phyloP scores from a whole-genome alignment of 2,888 invertebrate species.

The Cryptophagus acutangulus region DNA sequence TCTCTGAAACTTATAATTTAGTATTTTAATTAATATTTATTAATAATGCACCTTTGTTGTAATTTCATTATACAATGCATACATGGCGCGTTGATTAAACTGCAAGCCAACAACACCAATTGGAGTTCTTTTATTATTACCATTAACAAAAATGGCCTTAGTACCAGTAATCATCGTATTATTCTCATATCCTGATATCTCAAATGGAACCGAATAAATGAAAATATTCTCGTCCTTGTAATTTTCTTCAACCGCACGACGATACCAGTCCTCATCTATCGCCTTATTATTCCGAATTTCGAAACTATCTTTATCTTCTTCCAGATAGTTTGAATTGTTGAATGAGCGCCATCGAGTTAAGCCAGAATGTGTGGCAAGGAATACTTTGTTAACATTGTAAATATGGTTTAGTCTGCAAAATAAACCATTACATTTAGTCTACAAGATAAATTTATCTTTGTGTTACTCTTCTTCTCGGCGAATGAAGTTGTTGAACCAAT shows the following conservation, averaged over 20 bases:
- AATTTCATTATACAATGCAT: slow-evolving; percentile 72
- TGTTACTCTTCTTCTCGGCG: no score
- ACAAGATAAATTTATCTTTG: slow-evolving; percentile 9
- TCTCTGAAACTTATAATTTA: no score
- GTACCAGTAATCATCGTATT: slow-evolving; percentile 76
- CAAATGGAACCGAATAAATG: slow-evolving; percentile 72
- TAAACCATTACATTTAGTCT: slow-evolving; percentile 27
- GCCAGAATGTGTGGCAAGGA: slow-evolving; percentile 84
- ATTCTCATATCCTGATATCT: slow-evolving; percentile 50
- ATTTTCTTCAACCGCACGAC: slow-evolving; percentile 80
- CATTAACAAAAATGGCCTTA: slow-evolving; percentile 68
- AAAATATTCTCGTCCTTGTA: slow-evolving; percentile 70
- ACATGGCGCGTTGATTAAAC: slow-evolving; percentile 72
- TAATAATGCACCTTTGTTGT: slow-evolving; percentile 62
- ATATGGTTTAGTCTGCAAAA: slow-evolving; percentile 25
- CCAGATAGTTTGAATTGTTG: slow-evolving; percentile 24
- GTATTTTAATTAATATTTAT: no score
- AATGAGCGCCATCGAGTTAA: slow-evolving; percentile 72
- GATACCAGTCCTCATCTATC: slow-evolving; percentile 86
- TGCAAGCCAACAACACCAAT: slow-evolving; percentile 73
- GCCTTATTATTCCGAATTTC: slow-evolving; percentile 57
- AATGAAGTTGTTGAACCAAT: slow-evolving; percentile 34
- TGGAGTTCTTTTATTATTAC: slow-evolving; percentile 55
- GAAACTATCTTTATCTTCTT: slow-evolving; percentile 49
- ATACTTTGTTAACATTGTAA: slow-evolving; percentile 51